Percentiles rank a stretch among this genome's conserved stretches.
These are phyloP conservation scores for Megalops cyprinoides DNA, from an alignment of 2,797 vertebrate species.

Conservation along the genomic window DNA sequence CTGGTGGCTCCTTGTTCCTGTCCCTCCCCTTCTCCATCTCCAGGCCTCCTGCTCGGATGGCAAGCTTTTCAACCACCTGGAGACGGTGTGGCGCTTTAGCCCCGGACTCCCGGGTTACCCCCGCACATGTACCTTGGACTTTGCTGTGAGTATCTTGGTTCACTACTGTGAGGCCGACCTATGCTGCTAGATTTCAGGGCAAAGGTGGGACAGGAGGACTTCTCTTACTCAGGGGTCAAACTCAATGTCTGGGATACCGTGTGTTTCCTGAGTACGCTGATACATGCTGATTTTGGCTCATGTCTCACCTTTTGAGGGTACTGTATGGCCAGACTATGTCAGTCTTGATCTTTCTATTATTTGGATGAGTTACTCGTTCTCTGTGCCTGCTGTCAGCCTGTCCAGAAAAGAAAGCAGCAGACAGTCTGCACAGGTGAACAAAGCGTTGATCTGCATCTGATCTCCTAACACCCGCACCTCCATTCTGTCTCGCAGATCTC, in stretches of 20 bases:
- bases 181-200: not conserved
- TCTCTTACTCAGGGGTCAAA: not conserved
- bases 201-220: no score
- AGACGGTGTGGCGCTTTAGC: conserved; percentile 94
- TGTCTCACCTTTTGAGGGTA: no score
- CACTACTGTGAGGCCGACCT: not conserved
- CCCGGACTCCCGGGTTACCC: conserved; percentile 95
- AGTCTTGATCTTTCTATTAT: no score
- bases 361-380: no score
- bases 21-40: conserved; percentile 24
- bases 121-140: conserved; percentile 92
- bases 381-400: no score
- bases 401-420: no score
- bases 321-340: no score
- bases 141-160: conserved; percentile 80
- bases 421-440: not conserved
- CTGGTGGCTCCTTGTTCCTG: not conserved
- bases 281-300: no score
- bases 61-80: conserved; percentile 92
- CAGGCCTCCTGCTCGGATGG: conserved; percentile 94
- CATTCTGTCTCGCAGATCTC: conserved; percentile 78
- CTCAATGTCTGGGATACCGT: no score
- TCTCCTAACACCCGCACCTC: not conserved
- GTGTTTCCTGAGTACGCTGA: no score
- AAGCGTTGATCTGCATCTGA: not conserved